Conservation (phyloP, 2,113 vertebrate genomes). For the Ceyx margarethae region DNA sequence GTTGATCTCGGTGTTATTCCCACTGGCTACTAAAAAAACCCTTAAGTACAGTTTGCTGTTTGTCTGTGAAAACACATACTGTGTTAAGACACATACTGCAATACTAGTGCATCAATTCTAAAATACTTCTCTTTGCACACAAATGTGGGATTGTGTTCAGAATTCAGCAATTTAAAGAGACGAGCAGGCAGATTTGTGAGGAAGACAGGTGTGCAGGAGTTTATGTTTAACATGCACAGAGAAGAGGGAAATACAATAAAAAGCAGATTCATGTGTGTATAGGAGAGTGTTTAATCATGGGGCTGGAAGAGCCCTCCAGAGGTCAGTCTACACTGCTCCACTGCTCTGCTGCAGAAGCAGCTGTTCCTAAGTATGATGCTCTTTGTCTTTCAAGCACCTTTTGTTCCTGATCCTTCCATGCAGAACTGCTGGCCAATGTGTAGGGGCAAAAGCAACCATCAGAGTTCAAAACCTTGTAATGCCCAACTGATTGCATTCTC, state of each 20-base stretch:
- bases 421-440: not conserved
- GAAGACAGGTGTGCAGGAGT: not conserved
- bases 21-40: not conserved
- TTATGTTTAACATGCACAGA: not conserved
- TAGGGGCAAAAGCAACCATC: not conserved
- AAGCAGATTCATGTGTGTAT: not conserved
- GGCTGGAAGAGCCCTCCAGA: constrained; percentile 45
- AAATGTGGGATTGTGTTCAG: not conserved
- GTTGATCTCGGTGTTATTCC: not conserved
- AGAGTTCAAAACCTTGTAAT: not conserved
- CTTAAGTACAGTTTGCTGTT: not conserved
- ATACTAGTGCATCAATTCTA: not conserved
- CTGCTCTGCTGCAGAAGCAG: not conserved
- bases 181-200: not conserved
- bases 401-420: not conserved
- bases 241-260: not conserved
- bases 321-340: constrained; percentile 49
- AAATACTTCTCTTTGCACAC: not conserved
- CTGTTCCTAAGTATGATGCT: constrained; percentile 2
- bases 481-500: not conserved
- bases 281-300: not conserved
- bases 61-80: not conserved
- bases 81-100: not conserved
- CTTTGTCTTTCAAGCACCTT: constrained; percentile 47
- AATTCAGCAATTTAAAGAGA: not conserved